Percentiles rank a stretch among this genome's conserved stretches.
Evolutionary conservation across 2,113 vertebrate species (phyloP).

Genomic region (Oplegnathus fasciatus): DNA sequence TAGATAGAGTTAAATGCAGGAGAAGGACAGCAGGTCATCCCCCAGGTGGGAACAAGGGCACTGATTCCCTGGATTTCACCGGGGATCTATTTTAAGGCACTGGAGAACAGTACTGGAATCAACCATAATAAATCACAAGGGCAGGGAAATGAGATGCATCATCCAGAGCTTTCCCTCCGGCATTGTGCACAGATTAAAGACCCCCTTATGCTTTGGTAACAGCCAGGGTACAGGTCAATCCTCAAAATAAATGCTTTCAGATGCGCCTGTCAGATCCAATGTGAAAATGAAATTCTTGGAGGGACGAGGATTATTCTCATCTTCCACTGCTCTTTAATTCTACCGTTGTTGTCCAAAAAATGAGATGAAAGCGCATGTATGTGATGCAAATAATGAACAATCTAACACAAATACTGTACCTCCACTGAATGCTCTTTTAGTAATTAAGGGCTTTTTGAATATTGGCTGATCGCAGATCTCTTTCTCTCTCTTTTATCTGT

Average conservation of each 20-base stretch:
- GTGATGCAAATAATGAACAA: not conserved
- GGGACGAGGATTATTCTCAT: slow-evolving; percentile 40
- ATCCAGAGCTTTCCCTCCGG: slow-evolving; percentile 59
- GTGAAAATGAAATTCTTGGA: slow-evolving; percentile 46
- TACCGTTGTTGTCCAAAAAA: not conserved
- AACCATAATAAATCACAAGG: slow-evolving; percentile 67
- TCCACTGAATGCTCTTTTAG: not conserved
- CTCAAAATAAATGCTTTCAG: slow-evolving; percentile 63
- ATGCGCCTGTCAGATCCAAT: slow-evolving; percentile 60
- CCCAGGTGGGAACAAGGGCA: slow-evolving; percentile 48
- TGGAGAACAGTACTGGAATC: slow-evolving; percentile 52
- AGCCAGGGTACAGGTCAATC: slow-evolving; percentile 66
- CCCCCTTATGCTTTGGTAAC: slow-evolving; percentile 69
- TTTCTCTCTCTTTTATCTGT: slow-evolving; percentile 4
- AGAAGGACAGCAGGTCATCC: slow-evolving; percentile 44
- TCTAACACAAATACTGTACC: not conserved
- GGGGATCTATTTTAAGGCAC: slow-evolving; percentile 65
- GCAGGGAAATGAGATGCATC: slow-evolving; percentile 75
- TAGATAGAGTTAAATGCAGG: slow-evolving; percentile 40
- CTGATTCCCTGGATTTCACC: slow-evolving; percentile 49
- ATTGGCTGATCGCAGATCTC: slow-evolving; percentile 15
- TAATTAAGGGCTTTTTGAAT: not conserved
- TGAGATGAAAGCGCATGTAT: not conserved
- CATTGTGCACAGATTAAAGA: slow-evolving; percentile 73
- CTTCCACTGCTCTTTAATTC: slow-evolving; percentile 8